Evolutionary conservation across 2,888 invertebrate genomes (phyloP), one percentile per base, ranked within the genome.

Genomic region (Chrysolina haemoptera): DNA sequence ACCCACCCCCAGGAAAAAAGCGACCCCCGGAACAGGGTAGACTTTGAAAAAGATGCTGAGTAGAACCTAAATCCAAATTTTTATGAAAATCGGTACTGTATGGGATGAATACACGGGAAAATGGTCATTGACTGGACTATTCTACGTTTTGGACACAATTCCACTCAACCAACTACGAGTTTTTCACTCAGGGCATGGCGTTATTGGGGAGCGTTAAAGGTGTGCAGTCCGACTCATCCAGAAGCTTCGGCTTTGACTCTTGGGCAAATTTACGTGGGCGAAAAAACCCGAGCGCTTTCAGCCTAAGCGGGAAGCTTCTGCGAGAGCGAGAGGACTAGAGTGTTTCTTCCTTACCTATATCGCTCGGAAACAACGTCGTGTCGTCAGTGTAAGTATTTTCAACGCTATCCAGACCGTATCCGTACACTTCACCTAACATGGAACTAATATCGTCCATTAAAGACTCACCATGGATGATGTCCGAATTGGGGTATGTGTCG

Each of bases 391-490:
- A 92, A 0, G 93, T 93, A 76, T 89, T 88, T 70, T 87, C 88
- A 53, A 87, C 85, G 78, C 88, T 90, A 85, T 93, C 94, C 82
- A 89, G 82, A 89, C 91, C 85, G 89, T 91, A 81, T 0, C 92
- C 93, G 85, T 91, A 92, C 90, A 94, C 94, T 81, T 94, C 94
- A 14, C 93, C 88, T 71, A 93, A 88, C 87, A 93, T 92, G 0
- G 94, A 94, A 83, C 94, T 94, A 65, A 95, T 91, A 83, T 95
- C 95, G 79, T 95, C 94, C 89, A 94, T 91, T 43, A 94, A 90
- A 65, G 94, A 94, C 86, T 95, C 95, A 8, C 94, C 94, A 74
- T 93, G 94, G 79, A 94, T 89, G 27, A 92, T 91, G 83, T 94
- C 94, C n/a, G 92, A 93, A 80, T 91, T 91, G 43, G 90, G 89